A percentile compares a stretch with the other conserved stretches of the same genome.
Evolutionary conservation across 2,113 vertebrate species (phyloP).

Genomic region (Gallinago jamesoni): DNA sequence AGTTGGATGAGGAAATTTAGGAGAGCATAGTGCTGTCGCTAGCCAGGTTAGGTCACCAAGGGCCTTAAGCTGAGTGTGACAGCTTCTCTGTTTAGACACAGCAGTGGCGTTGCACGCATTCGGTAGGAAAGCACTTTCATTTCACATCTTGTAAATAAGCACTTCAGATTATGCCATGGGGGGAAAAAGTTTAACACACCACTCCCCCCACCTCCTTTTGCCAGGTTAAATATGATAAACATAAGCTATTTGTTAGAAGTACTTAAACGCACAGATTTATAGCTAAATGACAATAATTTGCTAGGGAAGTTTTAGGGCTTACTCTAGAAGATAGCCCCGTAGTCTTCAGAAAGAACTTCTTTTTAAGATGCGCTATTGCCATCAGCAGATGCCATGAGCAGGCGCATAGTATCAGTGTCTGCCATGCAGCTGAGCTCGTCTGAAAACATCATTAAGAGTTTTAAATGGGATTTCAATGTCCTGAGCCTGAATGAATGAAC

Average conservation of each 20-base stretch:
- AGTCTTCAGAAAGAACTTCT: background rate
- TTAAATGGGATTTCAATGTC: background rate
- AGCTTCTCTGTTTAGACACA: background rate
- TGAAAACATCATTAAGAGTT: background rate
- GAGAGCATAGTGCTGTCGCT: too few species aligned
- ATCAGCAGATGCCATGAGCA: background rate
- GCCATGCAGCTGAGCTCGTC: background rate
- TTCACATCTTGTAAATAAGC: background rate
- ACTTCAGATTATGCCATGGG: accelerated
- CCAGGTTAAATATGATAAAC: background rate
- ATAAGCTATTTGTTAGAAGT: background rate
- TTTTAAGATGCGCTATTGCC: background rate
- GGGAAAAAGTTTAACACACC: background rate
- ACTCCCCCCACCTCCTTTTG: accelerated
- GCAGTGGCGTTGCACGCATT: background rate
- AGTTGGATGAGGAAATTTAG: background rate
- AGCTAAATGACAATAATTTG: background rate
- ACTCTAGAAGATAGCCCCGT: background rate
- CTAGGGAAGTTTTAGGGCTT: background rate
- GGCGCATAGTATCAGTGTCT: background rate
- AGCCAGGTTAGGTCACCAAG: background rate
- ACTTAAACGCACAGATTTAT: background rate
- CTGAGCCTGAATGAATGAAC: background rate
- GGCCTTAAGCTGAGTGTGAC: background rate
- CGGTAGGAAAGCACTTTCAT: background rate